Conservation (phyloP, 2,888 invertebrate species). For the Calliopum simillimum region DNA sequence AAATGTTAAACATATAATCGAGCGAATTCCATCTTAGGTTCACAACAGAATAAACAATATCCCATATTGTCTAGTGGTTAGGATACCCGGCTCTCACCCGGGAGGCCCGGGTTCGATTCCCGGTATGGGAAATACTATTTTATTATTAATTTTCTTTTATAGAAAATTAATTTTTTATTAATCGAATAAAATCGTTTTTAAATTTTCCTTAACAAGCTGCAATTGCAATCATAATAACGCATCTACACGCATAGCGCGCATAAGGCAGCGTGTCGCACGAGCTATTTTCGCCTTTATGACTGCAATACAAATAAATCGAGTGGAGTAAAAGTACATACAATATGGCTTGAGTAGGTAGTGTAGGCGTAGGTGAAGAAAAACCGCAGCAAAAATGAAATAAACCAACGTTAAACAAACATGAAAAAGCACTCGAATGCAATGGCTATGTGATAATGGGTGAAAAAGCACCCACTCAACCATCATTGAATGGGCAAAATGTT, state of each 20-base stretch:
- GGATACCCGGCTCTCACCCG: slow-evolving; percentile 67
- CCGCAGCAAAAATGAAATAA: neutral
- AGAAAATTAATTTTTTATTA: slow-evolving; percentile 5
- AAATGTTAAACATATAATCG: too few species aligned
- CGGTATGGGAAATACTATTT: slow-evolving; percentile 75
- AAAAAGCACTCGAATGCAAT: slow-evolving; percentile 27
- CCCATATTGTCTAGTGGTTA: slow-evolving; percentile 67
- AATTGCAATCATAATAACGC: neutral
- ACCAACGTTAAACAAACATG: slow-evolving; percentile 23
- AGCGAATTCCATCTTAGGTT: too few species aligned
- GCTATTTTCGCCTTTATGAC: slow-evolving; percentile 2
- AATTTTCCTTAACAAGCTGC: neutral
- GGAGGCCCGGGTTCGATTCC: slow-evolving; percentile 85
- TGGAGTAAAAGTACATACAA: neutral
- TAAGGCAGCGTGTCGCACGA: neutral
- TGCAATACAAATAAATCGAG: slow-evolving; percentile 10
- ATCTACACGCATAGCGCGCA: neutral
- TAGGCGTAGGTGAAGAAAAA: neutral
- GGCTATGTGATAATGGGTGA: neutral
- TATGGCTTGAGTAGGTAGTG: neutral
- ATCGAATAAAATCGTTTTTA: neutral
- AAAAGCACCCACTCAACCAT: neutral
- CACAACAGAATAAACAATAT: too few species aligned
- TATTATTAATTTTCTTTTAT: too few species aligned
- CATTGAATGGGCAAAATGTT: neutral